phyloP scores from a whole-genome alignment of 2,113 vertebrate species.

The Mesocricetus auratus region DNA sequence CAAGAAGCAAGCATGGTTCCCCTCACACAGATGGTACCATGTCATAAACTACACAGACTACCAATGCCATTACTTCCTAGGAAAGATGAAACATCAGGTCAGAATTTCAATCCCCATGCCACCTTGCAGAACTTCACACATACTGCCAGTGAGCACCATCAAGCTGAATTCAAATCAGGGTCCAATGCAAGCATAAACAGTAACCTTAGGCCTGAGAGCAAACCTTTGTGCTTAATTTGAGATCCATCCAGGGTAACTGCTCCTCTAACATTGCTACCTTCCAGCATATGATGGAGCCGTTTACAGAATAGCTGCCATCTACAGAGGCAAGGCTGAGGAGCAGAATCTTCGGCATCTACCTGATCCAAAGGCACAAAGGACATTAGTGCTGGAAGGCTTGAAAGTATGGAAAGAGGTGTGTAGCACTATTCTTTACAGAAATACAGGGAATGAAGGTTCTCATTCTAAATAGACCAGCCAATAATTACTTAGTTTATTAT shows the following conservation, averaged over 20 bases:
- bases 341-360: not conserved
- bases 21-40: accelerated
- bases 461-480: not conserved
- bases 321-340: not conserved
- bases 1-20: not conserved
- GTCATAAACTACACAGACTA: accelerated
- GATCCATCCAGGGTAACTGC: not conserved
- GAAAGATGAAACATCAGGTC: not conserved
- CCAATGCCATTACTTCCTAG: not conserved
- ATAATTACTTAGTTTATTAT: not conserved
- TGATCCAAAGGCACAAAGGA: not conserved
- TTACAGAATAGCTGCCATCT: not conserved
- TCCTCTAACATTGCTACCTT: not conserved
- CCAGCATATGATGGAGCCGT: not conserved
- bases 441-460: not conserved
- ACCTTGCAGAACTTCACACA: not conserved
- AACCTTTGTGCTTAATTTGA: not conserved
- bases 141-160: no score
- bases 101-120: not conserved
- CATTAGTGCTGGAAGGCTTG: not conserved
- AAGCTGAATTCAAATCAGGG: not conserved
- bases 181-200: not conserved
- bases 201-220: not conserved
- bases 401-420: not conserved
- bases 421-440: not conserved